Conservation (phyloP, 2,888 invertebrate genomes). For the Mythimna lalbum region DNA sequence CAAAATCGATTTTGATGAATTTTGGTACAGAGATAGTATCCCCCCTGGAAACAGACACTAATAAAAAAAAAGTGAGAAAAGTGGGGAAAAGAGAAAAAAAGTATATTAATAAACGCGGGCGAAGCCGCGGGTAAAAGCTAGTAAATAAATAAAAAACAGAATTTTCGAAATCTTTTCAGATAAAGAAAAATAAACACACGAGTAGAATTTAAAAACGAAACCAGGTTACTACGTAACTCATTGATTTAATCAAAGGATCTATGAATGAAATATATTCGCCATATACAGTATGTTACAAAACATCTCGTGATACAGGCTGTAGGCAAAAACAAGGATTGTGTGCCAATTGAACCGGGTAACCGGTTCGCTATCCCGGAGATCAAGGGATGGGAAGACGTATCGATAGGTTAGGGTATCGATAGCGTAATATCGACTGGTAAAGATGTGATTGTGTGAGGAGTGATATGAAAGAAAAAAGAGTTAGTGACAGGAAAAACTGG, state of each 20-base stretch:
- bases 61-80: too few relatives aligned
- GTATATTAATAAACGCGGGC: too few relatives aligned
- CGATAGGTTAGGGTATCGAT: conserved; percentile 31
- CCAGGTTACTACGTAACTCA: conserved; percentile 31
- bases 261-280: conserved; percentile 69
- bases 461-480: too few relatives aligned
- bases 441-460: too few relatives aligned
- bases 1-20: too few relatives aligned
- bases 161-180: too few relatives aligned
- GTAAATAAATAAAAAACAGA: too few relatives aligned
- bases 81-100: too few relatives aligned
- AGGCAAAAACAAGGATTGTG: conserved; percentile 75
- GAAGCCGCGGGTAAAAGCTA: too few relatives aligned
- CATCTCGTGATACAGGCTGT: conserved; percentile 49
- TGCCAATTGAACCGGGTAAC: conserved; percentile 83
- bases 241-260: conserved; percentile 53
- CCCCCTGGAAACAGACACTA: too few relatives aligned
- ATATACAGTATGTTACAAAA: conserved; percentile 61
- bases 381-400: conserved; percentile 65
- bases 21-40: too few relatives aligned
- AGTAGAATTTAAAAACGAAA: conserved; percentile 21
- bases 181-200: neutral
- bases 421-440: conserved; percentile 12
- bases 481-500: too few relatives aligned
- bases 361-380: conserved; percentile 79